Evolutionary conservation across 2,113 vertebrate genomes (phyloP), one percentile per base, ranked within the genome.

Genomic region (Canis aureus): DNA sequence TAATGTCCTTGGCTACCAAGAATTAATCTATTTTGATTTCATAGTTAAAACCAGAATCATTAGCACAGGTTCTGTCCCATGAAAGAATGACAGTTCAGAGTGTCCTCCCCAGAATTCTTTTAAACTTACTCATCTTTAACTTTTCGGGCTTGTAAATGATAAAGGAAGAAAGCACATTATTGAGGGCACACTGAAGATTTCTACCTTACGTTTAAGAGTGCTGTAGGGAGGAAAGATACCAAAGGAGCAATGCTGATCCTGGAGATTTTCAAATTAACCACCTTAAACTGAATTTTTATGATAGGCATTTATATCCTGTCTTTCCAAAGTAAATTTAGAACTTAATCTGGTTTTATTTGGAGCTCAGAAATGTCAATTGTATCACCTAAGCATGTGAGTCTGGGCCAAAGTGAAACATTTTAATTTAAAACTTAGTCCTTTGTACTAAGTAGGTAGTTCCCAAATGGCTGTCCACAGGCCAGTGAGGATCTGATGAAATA

Each of bases 301-400:
- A 96, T 43, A 74, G 81, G 16, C 76, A 93, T 76, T 96, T 97
- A 89, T 51, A 93, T 23, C 79, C 74, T 51, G 17, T 59, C 79
- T 67, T 95, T 87, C 60, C 73, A 89, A 95, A 90, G 57, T 73
- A 97, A 96, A 97, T 95, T 95, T 80, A 85, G 22, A 95, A 85
- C 53, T 93, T 95, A 93, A 96, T 91, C 92, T 95, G 51, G 64
- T 62, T 84, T 96, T 71, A 91, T 91, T 89, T 91, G 49, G 43
- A 93, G 62, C 51, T 93, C 69, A 93, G 49, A 98, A 94, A 96
- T 96, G 81, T 97, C 92, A 80, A 74, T 91, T 91, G 71, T 71
- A 93, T 80, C 64, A 94, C 57, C 38, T 90, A 83, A 93, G 83
- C 1, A 1, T 90, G 74, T 89, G 64, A 95, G 59, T 93, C 85